Base-by-base conservation (phyloP, 2,797 vertebrate genomes). In the Malacoctenus gilli region DNA sequence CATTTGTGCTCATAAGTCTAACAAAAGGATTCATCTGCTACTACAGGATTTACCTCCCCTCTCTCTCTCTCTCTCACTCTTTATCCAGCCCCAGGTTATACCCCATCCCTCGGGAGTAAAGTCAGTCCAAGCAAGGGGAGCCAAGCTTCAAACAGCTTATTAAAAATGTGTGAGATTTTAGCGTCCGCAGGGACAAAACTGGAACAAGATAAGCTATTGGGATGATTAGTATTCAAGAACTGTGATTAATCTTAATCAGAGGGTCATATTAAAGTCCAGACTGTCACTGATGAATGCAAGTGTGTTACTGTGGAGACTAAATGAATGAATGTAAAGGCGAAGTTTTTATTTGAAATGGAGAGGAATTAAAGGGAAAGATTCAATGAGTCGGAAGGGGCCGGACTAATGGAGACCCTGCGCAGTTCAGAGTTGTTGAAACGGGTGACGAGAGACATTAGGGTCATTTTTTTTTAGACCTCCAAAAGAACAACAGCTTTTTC, bases 181-280 rank as follows among this genome's bases (percentile, higher is more conserved):
- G 43, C 39, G 63, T 65, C 72, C 50, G 60, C 40, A 54, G 61
- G 59, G 59, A 65, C 59, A 19, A 41, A 76, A 75, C 36, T 60
- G 22, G 40, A 61, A 60, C 57, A 72, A 68, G 47, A 83, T 67
- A 52, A 70, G 47, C 38, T 68, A 41, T 59, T 48, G 73, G 79
- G 67, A 80, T 81, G 74, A 89, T 84, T 75, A 71, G 53, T 72
- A 79, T 83, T 87, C 72, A 77, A 54, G 32, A 68, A 48, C 41
- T 8, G 3, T 79, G 62, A 72, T 82, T 84, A 71, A 80, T 86
- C 72, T 77, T 79, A 82, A 89, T 87, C 68, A 80, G 59, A 79
- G 69, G 78, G 82, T 84, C 75, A 72, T 54, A 55, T 70, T 75
- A 59, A 75, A 79, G 77, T 73, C 72, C 62, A 61, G 49, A 41